phyloP scores from a whole-genome alignment of 2,888 invertebrate genomes.

The Macrosoma leucophasiata region DNA sequence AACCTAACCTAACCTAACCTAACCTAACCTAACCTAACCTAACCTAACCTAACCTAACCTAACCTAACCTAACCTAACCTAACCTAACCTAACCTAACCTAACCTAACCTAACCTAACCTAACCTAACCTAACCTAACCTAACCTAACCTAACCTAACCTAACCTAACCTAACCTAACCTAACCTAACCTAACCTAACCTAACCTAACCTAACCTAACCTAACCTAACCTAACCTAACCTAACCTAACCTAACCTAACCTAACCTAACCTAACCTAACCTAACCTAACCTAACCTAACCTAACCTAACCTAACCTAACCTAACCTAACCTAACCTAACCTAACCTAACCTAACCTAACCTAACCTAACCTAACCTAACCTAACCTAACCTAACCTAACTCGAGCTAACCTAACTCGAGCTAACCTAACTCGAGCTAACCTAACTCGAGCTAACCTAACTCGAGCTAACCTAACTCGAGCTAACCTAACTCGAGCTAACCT shows the following conservation, averaged over 20 bases:
- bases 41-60: slow-evolving; percentile 23
- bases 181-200: slow-evolving; percentile 20
- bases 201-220: slow-evolving; percentile 14
- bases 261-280: slow-evolving; percentile 22
- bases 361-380: slow-evolving; percentile 25
- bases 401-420: slow-evolving; percentile 20
- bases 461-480: slow-evolving; percentile 17
- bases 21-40: slow-evolving; percentile 23
- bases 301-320: slow-evolving; percentile 19
- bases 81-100: slow-evolving; percentile 20
- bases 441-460: slow-evolving; percentile 26
- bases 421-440: slow-evolving; percentile 18
- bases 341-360: slow-evolving; percentile 24
- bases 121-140: slow-evolving; percentile 18
- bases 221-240: slow-evolving; percentile 21
- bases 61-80: slow-evolving; percentile 19
- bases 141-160: slow-evolving; percentile 23
- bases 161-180: slow-evolving; percentile 21
- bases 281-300: slow-evolving; percentile 21
- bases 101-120: slow-evolving; percentile 18
- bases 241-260: slow-evolving; percentile 24
- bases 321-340: slow-evolving; percentile 21
- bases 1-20: slow-evolving; percentile 22
- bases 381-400: slow-evolving; percentile 21
- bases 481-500: slow-evolving; percentile 21